Percentiles rank a stretch among this genome's conserved stretches.
These are phyloP conservation scores for Xenopus borealis DNA, from an alignment of 2,113 vertebrate species.

Conservation along the genomic window DNA sequence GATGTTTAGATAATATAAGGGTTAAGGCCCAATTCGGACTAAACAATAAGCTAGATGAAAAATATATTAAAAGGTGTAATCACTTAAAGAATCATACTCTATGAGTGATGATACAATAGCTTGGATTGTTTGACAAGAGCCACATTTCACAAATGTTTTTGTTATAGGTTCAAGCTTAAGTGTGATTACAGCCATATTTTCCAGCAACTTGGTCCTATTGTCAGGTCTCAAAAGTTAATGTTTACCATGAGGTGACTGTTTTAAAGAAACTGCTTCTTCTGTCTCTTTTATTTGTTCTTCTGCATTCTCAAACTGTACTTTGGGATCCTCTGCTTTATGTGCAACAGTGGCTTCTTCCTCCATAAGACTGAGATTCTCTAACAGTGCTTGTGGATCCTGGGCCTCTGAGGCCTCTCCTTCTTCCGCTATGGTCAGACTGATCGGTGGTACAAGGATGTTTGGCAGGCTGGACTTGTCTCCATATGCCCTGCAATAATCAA, in stretches of 20 bases:
- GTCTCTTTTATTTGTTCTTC: constrained; percentile 6
- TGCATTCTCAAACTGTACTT: constrained; percentile 3
- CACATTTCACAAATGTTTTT: too few species aligned
- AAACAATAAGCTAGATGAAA: too few species aligned
- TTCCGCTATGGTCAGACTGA: constrained; percentile 47
- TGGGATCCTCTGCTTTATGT: not conserved
- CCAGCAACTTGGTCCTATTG: too few species aligned
- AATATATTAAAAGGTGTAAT: too few species aligned
- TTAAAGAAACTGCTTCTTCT: not conserved
- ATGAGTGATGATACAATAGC: too few species aligned
- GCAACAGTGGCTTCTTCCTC: constrained; percentile 31
- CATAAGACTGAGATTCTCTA: constrained; percentile 51
- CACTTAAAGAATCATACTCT: too few species aligned
- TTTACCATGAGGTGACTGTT: not conserved
- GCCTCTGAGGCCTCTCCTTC: constrained; percentile 24
- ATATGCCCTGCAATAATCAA: constrained; percentile 69
- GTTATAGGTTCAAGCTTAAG: too few species aligned
- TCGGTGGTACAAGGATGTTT: constrained; percentile 61
- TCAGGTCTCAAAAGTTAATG: too few species aligned
- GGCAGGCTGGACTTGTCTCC: constrained; percentile 87
- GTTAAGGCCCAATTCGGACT: too few species aligned
- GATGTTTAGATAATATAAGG: too few species aligned
- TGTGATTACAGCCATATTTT: too few species aligned
- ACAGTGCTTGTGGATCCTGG: constrained; percentile 5
- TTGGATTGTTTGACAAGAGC: too few species aligned